A percentile compares a stretch with the other conserved stretches of the same genome.
These are phyloP conservation scores for Drosophila lacicola DNA, from an alignment of 2,888 invertebrate species.

Conservation along the genomic window DNA sequence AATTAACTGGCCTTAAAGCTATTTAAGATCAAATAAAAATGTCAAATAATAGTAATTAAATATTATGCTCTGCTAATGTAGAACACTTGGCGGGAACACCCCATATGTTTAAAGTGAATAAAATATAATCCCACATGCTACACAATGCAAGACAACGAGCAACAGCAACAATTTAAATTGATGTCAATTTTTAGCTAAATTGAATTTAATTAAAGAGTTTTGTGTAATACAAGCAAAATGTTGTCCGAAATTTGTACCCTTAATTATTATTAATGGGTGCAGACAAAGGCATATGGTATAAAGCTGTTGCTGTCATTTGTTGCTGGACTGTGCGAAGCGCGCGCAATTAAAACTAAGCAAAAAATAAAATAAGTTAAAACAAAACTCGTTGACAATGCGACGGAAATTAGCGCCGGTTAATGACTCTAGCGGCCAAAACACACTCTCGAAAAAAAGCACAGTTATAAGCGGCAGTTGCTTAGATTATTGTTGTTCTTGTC, in stretches of 20 bases:
- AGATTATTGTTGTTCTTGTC: conserved; percentile 31
- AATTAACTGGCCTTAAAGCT: neutral
- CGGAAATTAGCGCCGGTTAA: conserved; percentile 55
- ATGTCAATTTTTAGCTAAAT: conserved; percentile 45
- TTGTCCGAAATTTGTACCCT: conserved; percentile 25
- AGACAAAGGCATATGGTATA: conserved; percentile 1
- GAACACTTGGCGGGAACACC: conserved; percentile 30
- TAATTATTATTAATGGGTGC: conserved; percentile 52
- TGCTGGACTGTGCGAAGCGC: conserved; percentile 35
- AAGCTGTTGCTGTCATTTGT: conserved; percentile 6
- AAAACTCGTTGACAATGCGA: conserved; percentile 69
- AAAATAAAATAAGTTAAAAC: conserved; percentile 9
- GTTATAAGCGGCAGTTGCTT: conserved; percentile 2
- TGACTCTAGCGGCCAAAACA: conserved; percentile 43
- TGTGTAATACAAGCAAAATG: conserved; percentile 26
- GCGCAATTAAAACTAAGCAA: conserved; percentile 37
- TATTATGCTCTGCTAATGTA: conserved; percentile 16
- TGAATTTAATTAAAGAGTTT: conserved; percentile 51
- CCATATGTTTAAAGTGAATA: conserved; percentile 1
- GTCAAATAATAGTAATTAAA: conserved; percentile 18
- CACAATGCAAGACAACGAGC: neutral
- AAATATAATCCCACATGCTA: conserved; percentile 9
- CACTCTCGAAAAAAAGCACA: neutral
- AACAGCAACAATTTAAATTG: conserved; percentile 29
- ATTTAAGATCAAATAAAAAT: neutral